Evolutionary conservation across 2,888 invertebrate genomes (phyloP).

Genomic region (Drosophila emarginata): DNA sequence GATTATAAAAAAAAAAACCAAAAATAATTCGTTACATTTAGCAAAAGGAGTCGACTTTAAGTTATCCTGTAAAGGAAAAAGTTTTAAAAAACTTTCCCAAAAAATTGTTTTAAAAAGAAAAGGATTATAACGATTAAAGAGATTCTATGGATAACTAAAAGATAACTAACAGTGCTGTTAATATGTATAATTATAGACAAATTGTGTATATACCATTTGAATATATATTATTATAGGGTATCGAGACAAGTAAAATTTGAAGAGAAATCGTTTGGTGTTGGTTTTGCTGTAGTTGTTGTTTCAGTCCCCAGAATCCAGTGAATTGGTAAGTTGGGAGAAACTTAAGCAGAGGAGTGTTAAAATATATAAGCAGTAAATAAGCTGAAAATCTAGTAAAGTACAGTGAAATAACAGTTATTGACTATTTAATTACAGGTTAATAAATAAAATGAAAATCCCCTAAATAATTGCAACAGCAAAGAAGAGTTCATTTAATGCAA

Average conservation of each 20-base stretch:
- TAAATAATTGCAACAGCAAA: no score
- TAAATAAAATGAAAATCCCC: no score
- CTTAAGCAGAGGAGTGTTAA: constrained; percentile 50
- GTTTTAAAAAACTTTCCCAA: no score
- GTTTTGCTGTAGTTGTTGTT: constrained; percentile 21
- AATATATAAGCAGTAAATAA: constrained; percentile 76
- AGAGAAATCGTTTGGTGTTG: constrained; percentile 59
- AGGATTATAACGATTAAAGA: no score
- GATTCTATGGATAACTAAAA: no score
- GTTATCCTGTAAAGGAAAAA: constrained; percentile 15
- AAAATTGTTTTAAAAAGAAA: no score
- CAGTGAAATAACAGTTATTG: constrained; percentile 16
- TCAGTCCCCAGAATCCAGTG: constrained; percentile 19
- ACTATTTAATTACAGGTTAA: no score
- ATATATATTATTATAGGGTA: not conserved
- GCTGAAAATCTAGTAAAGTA: constrained; percentile 54
- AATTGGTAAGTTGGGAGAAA: constrained; percentile 12
- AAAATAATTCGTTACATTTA: not conserved
- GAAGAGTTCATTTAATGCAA: no score
- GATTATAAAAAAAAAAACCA: constrained; percentile 35
- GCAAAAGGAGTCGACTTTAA: not conserved
- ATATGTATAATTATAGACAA: not conserved
- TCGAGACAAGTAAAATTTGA: not conserved
- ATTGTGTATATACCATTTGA: not conserved
- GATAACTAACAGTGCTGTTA: no score